phyloP scores from a whole-genome alignment of 1,140 invertebrate genomes.

The Helicorthomorpha holstii region DNA sequence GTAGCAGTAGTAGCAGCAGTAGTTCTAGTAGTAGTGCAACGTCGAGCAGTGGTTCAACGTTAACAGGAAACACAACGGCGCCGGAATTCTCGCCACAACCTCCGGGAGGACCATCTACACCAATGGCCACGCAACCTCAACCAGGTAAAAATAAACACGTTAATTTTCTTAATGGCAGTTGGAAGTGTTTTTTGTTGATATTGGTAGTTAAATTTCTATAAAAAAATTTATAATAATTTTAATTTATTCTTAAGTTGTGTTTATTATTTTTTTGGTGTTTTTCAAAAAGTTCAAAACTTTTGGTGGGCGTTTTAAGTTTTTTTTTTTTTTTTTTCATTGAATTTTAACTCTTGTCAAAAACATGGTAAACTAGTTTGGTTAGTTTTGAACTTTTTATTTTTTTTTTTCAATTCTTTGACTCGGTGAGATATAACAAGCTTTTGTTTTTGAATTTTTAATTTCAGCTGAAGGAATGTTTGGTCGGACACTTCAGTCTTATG shows the following conservation, averaged over 20 bases:
- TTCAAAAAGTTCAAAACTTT: no score
- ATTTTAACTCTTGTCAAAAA: conserved; percentile 9
- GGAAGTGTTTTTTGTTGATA: no score
- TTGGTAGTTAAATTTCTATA: no score
- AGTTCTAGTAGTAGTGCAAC: neutral
- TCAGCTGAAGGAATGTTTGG: conserved; percentile 59
- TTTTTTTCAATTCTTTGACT: conserved; percentile 2
- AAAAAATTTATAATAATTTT: no score
- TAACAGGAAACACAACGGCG: neutral
- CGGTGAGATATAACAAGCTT: conserved; percentile 23
- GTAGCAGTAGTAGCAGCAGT: neutral
- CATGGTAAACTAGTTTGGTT: neutral
- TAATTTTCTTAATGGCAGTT: no score
- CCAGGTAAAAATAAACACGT: conserved; percentile 16
- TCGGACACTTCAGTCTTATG: conserved; percentile 54
- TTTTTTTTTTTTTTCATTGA: neutral
- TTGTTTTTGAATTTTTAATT: conserved; percentile 17
- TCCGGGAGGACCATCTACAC: neutral
- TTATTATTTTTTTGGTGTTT: no score
- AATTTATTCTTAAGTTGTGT: no score
- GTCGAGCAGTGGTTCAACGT: neutral
- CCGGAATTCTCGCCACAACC: neutral
- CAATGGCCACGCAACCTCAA: conserved; percentile 14
- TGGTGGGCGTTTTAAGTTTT: conserved; percentile 1
- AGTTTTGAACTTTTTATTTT: conserved; percentile 1